Conservation (phyloP, 2,113 vertebrate species). For the Crotalus horridus region DNA sequence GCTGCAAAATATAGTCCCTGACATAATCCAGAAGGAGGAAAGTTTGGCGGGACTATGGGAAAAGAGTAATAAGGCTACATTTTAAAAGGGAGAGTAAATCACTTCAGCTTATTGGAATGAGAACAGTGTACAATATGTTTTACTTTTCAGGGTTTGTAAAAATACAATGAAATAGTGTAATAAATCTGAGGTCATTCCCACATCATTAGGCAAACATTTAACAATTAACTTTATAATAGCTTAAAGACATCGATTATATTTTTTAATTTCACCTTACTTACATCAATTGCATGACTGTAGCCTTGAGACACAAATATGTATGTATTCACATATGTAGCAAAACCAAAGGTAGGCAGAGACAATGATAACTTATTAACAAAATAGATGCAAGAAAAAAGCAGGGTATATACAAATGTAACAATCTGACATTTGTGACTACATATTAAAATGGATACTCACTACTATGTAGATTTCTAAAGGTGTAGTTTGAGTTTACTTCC, state of each 20-base stretch:
- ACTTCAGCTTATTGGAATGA: not conserved
- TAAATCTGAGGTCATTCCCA: not conserved
- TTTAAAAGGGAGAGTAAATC: not conserved
- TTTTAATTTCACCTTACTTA: not conserved
- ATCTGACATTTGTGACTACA: not conserved
- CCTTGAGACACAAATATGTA: not conserved
- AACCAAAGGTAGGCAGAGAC: not conserved
- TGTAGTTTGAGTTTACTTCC: not conserved
- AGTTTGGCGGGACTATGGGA: slow-evolving; percentile 29
- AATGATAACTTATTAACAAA: not conserved
- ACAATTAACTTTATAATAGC: not conserved
- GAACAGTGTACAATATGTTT: not conserved
- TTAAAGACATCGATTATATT: not conserved
- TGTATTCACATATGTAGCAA: not conserved
- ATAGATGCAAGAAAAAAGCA: not conserved
- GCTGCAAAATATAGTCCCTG: slow-evolving; percentile 70
- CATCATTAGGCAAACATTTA: not conserved
- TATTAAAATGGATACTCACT: not conserved
- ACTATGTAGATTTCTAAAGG: not conserved
- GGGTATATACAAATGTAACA: not conserved
- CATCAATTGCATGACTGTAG: not conserved
- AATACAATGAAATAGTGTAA: not conserved
- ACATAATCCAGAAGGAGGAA: slow-evolving; percentile 45
- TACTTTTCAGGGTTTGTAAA: not conserved
- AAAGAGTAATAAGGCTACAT: slow-evolving; percentile 16